These are phyloP conservation scores for Momotus momota DNA, from an alignment of 2,797 vertebrate species.

Conservation along the genomic window DNA sequence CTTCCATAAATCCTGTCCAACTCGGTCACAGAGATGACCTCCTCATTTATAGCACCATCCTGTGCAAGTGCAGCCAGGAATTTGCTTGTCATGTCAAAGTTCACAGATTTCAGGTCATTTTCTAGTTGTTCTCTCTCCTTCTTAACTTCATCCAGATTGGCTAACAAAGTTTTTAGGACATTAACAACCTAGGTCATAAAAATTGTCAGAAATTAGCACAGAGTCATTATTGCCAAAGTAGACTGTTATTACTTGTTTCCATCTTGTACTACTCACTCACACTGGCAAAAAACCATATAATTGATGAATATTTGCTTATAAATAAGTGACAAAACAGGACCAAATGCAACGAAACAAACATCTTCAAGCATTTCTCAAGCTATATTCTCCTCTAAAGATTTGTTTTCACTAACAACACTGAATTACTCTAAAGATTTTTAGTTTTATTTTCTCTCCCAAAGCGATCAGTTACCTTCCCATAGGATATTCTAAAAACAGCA, in stretches of 20 bases:
- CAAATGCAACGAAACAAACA: not conserved
- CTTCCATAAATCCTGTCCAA: conserved; percentile 89
- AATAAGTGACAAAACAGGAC: not conserved
- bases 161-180: conserved; percentile 88
- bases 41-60: conserved; percentile 93
- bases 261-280: not conserved
- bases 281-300: too few species aligned
- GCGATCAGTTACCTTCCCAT: not conserved
- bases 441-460: too few species aligned
- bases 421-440: not conserved
- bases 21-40: conserved; percentile 89
- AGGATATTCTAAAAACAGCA: not conserved
- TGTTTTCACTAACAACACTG: not conserved
- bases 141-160: conserved; percentile 90
- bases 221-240: not conserved
- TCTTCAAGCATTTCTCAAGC: not conserved
- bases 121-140: conserved; percentile 91
- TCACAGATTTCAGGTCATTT: conserved; percentile 90
- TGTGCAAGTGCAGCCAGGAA: conserved; percentile 92
- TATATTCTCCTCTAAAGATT: not conserved
- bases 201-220: not conserved
- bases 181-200: conserved; percentile 87
- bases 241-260: not conserved
- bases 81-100: conserved; percentile 93
- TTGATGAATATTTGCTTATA: not conserved